Base-by-base conservation (phyloP, 2,888 invertebrate species). In the Petrolisthes manimaculis region DNA sequence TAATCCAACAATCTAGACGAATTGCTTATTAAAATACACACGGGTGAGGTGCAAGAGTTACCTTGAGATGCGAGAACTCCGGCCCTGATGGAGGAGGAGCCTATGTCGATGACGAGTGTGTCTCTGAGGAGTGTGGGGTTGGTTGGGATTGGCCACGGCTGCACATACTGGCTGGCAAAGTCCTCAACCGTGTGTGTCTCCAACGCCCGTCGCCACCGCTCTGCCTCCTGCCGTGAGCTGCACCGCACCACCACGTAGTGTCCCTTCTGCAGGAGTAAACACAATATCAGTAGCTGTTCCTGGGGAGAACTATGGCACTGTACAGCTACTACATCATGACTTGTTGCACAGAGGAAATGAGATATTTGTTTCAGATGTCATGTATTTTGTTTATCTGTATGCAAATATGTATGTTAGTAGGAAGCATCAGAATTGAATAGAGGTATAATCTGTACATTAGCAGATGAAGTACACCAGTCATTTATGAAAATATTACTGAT, bases 91-190 rank as follows among this genome's bases (percentile, higher is more conserved):
- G 94, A 94, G 91, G 93, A 93, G 84, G 94, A 94, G 14, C 95
- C 95, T 71, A 95, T 92, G 92, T 95, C 95, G 78, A 95, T 93
- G 24, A 95, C 92, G 4, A 94, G 91, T 6, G 94, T 93, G 91
- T 94, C 93, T 93, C 94, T 91, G 83, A 92, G 92, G 18, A 92
- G 90, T 6, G 92, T 92, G 90, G 92, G 93, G 91, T 91, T 92
- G 89, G 89, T 92, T 84, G 92, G 92, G 84, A 92, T 87, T 18
- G 92, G 92, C 69, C 93, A 92, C 14, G 94, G 94, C 90, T 93
- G 93, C 9, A 94, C 93, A 91, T 94, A 94, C n/a, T 93, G 93
- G 90, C 93, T 93, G 85, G 93, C 92, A 85, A 93, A 92, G 89
- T 92, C 92, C 87, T 92, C 94, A 4, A 92, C 93, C 5, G 93